Evolutionary conservation across 2,888 invertebrate genomes (phyloP).

Genomic region (Brachypalpus laphriformis): DNA sequence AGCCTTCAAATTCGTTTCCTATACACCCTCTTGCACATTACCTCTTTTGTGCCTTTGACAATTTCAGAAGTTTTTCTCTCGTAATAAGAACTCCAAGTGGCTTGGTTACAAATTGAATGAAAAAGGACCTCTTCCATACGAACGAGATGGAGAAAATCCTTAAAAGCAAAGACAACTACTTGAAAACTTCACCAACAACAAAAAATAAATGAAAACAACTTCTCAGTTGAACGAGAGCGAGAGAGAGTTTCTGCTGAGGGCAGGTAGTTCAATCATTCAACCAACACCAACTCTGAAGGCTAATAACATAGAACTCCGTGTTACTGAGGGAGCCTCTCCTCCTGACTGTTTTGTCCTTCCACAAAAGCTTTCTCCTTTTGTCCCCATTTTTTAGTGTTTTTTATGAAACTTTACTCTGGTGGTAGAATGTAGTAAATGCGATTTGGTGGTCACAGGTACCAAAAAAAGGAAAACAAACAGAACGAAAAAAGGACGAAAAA

Average conservation of each 20-base stretch:
- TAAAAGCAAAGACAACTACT: constrained; percentile 67
- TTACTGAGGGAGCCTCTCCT: not conserved
- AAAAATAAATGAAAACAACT: not conserved
- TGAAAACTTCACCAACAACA: constrained; percentile 46
- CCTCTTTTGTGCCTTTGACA: constrained; percentile 58
- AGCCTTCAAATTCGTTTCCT: not conserved
- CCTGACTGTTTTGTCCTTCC: not conserved
- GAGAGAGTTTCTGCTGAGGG: not conserved
- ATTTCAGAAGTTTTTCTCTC: constrained; percentile 25
- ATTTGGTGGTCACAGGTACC: constrained; percentile 63
- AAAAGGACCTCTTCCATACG: not conserved
- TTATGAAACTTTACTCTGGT: not conserved
- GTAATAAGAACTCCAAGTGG: constrained; percentile 38
- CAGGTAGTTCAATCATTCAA: not conserved
- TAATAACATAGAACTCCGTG: not conserved
- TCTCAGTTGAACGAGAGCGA: not conserved
- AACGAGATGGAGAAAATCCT: constrained; percentile 33
- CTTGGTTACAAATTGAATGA: constrained; percentile 65
- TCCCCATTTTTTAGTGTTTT: not conserved
- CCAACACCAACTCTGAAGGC: not conserved
- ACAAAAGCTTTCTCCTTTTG: not conserved
- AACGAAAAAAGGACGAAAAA: constrained; percentile 15
- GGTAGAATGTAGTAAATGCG: constrained; percentile 38
- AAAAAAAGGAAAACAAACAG: constrained; percentile 8
- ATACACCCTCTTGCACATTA: not conserved